These are phyloP conservation scores for Cassiopea xamachana DNA, from an alignment of 30 jellyfish, hydroid and myxozoan species.

Conservation along the genomic window DNA sequence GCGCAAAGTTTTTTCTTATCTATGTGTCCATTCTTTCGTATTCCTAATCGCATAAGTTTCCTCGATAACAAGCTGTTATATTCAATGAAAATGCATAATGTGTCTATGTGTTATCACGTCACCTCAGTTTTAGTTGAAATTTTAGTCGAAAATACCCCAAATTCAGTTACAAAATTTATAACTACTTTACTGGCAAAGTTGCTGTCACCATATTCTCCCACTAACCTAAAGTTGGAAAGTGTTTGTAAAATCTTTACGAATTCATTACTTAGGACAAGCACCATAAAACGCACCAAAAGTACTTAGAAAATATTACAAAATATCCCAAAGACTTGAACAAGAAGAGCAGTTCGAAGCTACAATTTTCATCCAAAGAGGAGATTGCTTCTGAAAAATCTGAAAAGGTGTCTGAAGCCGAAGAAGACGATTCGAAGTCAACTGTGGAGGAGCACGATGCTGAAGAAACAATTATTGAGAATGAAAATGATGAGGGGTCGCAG, in stretches of 20 bases:
- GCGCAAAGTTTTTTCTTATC: too few relatives aligned
- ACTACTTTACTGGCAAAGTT: too few relatives aligned
- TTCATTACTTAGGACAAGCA: conserved; percentile 78
- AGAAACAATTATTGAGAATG: neutral
- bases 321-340: conserved; percentile 92
- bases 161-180: too few relatives aligned
- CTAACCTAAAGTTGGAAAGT: neutral
- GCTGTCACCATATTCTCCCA: too few relatives aligned
- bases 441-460: neutral
- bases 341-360: conserved; percentile 35
- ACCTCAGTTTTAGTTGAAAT: too few relatives aligned
- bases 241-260: neutral
- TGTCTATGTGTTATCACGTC: too few relatives aligned
- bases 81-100: too few relatives aligned
- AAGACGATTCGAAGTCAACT: neutral
- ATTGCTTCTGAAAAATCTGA: neutral
- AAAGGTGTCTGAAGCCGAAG: neutral
- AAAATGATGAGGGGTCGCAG: neutral
- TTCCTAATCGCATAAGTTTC: too few relatives aligned
- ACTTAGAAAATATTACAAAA: conserved; percentile 93
- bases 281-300: conserved; percentile 77
- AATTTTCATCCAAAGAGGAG: conserved; percentile 21
- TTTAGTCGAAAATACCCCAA: too few relatives aligned
- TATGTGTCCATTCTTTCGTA: too few relatives aligned
- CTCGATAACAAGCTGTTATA: too few relatives aligned